phyloP scores from a whole-genome alignment of 1,140 invertebrate species.

The Hesperophylax magnus region DNA sequence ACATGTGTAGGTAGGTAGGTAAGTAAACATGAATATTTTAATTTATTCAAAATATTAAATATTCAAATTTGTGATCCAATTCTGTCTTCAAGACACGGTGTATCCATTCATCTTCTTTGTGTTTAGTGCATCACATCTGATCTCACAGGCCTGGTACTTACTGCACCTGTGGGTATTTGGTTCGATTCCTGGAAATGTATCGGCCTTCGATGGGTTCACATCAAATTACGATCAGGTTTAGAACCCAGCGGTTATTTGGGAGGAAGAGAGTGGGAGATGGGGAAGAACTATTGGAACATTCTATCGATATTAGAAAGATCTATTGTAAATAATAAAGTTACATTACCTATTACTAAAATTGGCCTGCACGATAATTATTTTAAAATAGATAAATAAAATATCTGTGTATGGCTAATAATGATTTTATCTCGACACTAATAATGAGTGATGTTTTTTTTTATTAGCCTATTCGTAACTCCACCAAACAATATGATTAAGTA shows the following conservation, averaged over 20 bases:
- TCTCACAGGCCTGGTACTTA: neutral
- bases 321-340: neutral
- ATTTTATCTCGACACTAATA: no score
- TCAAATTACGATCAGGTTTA: slow-evolving; percentile 42
- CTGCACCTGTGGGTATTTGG: slow-evolving; percentile 50
- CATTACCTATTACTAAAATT: no score
- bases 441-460: no score
- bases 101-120: slow-evolving; percentile 4
- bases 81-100: neutral
- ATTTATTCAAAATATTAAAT: no score
- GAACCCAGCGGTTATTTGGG: neutral
- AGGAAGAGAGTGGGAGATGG: neutral
- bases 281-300: neutral
- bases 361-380: neutral
- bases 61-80: neutral
- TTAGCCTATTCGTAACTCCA: no score
- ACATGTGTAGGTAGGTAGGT: no score
- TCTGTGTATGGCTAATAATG: no score
- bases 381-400: neutral
- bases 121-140: slow-evolving; percentile 2
- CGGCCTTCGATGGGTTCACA: slow-evolving; percentile 51
- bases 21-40: no score
- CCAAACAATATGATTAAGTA: no score
- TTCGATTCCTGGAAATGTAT: slow-evolving; percentile 51
- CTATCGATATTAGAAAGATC: neutral